Conservation (phyloP, 2,113 vertebrate species). For the Lycocorax pyrrhopterus region DNA sequence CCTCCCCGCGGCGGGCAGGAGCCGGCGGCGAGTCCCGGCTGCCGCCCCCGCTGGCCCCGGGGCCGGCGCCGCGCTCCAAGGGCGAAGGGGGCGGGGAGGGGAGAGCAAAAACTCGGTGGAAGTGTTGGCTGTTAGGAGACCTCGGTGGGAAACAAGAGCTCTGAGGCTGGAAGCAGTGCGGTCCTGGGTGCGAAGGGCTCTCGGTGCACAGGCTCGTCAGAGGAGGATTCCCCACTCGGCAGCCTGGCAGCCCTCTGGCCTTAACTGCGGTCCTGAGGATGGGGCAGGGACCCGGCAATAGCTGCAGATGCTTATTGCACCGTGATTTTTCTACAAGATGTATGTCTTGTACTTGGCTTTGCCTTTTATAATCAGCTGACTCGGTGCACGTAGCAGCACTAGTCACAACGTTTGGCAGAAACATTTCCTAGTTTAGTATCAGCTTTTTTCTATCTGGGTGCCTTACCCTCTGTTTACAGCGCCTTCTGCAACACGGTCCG, state of each 20-base stretch:
- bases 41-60: not conserved
- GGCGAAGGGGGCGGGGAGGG: not conserved
- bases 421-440: slow-evolving; percentile 52
- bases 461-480: not conserved
- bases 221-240: not conserved
- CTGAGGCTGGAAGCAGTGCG: not conserved
- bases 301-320: not conserved
- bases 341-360: not conserved
- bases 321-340: not conserved
- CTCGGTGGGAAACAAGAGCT: not conserved
- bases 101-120: not conserved
- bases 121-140: not conserved
- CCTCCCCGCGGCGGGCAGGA: not conserved
- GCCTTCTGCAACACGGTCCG: not conserved
- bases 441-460: not conserved
- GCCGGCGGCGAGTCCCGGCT: not conserved
- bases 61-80: not conserved
- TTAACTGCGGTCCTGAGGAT: not conserved
- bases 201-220: not conserved
- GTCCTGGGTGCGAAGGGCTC: not conserved
- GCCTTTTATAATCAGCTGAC: not conserved
- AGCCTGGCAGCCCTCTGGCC: not conserved
- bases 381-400: not conserved
- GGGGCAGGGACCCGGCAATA: not conserved
- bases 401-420: not conserved